Evolutionary conservation across 2,113 vertebrate genomes (phyloP).

Genomic region (Cygnus buccinator): DNA sequence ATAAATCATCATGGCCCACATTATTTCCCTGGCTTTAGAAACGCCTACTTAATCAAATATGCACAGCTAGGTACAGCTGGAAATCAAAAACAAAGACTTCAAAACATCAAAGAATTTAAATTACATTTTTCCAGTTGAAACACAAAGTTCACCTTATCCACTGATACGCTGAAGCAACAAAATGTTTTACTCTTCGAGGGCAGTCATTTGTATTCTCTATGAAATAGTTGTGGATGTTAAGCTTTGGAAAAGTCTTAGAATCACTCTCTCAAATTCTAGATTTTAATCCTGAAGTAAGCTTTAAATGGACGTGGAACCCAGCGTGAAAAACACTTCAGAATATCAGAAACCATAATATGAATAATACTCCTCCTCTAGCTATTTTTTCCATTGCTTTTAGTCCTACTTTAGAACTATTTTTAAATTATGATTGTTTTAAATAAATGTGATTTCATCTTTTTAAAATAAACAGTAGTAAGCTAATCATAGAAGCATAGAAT

Average conservation of each 20-base stretch:
- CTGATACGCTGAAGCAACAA: not conserved
- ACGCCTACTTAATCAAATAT: not conserved
- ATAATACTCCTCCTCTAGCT: not conserved
- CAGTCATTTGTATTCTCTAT: not conserved
- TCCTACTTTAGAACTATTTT: not conserved
- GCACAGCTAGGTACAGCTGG: not conserved
- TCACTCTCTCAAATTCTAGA: not conserved
- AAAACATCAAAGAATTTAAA: not conserved
- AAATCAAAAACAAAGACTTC: not conserved
- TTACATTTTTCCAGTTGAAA: not conserved
- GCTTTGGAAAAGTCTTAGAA: not conserved
- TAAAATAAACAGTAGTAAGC: not conserved
- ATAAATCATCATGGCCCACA: not conserved
- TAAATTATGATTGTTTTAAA: not conserved
- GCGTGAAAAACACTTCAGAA: not conserved
- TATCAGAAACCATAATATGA: not conserved
- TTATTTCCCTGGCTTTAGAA: not conserved
- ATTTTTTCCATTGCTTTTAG: not conserved
- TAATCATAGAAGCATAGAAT: not conserved
- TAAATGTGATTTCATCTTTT: not conserved
- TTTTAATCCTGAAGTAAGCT: not conserved
- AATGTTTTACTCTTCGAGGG: not conserved
- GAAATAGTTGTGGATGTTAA: not conserved
- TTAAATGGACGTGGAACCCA: not conserved
- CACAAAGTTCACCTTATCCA: not conserved